Evolutionary conservation across 2,797 vertebrate genomes (phyloP).

Genomic region (Acrossocheilus fasciatus): DNA sequence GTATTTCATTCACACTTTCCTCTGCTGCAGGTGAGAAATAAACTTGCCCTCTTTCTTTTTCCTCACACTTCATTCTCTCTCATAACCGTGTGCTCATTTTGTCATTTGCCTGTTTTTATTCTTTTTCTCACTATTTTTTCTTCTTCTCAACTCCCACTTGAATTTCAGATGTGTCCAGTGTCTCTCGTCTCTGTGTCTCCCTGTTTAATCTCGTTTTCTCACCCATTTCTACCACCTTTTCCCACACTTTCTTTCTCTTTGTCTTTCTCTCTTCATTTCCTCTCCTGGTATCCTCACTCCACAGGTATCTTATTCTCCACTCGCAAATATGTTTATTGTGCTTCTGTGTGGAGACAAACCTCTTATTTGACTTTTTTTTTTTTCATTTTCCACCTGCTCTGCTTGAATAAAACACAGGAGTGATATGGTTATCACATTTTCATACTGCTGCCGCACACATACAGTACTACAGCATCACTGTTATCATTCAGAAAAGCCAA

Average conservation of each 20-base stretch:
- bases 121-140: slow-evolving; percentile 13
- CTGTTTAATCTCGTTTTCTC: slow-evolving; percentile 28
- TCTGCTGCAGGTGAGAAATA: background rate
- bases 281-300: slow-evolving; percentile 21
- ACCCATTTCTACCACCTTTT: slow-evolving; percentile 14
- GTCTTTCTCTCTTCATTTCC: slow-evolving; percentile 21
- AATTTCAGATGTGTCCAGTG: slow-evolving; percentile 31
- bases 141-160: slow-evolving; percentile 22
- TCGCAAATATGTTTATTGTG: background rate
- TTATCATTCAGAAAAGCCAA: slow-evolving; percentile 11
- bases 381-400: background rate
- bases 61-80: slow-evolving; percentile 2
- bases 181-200: background rate
- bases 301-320: background rate
- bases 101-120: background rate
- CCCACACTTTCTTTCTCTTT: slow-evolving; percentile 8
- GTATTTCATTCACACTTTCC: slow-evolving; percentile 17
- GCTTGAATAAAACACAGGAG: slow-evolving; percentile 19
- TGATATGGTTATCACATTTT: background rate
- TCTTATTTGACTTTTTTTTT: background rate
- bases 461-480: background rate
- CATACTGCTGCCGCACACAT: background rate
- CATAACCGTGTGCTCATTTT: background rate
- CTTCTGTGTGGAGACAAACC: background rate
- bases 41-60: background rate